Evolutionary conservation across 2,888 invertebrate genomes (phyloP), one percentile per base, ranked within the genome.

Genomic region (Serrognathus titanus): DNA sequence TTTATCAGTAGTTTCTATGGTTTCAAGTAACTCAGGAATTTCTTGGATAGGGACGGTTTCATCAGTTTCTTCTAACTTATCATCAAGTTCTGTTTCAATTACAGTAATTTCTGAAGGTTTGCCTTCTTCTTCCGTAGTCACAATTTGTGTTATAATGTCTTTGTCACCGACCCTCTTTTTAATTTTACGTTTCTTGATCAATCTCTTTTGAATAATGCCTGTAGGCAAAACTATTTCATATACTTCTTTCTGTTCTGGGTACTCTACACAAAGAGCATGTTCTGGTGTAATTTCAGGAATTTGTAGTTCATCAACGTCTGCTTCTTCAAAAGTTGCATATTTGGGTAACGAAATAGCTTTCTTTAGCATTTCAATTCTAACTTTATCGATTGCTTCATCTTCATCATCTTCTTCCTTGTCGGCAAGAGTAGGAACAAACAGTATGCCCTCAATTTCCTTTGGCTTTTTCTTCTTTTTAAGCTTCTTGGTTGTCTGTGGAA

Each of bases 391-490:
- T 16, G 72, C 68, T 49, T 66, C 66, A 51, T 71, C 71, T 24
- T 70, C 68, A 11, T 58, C 69, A 57, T 71, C 65, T 0, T 69
- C 67, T 38, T 65, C 65, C 46, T 79, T 76, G 51, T 69, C 57
- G 9, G 65, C 65, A 39, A 77, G 62, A 12, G 74, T 66, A 1
- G 78, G 75, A 9, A 76, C 70, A 58, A 72, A 69, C 9, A 77
- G 61, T 47, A 75, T 64, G 51, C 64, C 63, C 43, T 71, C 70
- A 51, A 62, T 57, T 8, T 55, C 39, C 46, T 66, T 65, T 11
- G 57, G 50, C 24, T 57, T 62, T 54, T 60, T 61, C 48, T 59
- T 64, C 63, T 62, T 48, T 53, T 61, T 61, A 31, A 59, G 53
- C 35, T 38, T 9, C 11, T 4, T n/a, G 5, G 24, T 24, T 12